Evolutionary conservation across 2,113 vertebrate genomes (phyloP), one percentile per base, ranked within the genome.

Genomic region (Sialia sialis): DNA sequence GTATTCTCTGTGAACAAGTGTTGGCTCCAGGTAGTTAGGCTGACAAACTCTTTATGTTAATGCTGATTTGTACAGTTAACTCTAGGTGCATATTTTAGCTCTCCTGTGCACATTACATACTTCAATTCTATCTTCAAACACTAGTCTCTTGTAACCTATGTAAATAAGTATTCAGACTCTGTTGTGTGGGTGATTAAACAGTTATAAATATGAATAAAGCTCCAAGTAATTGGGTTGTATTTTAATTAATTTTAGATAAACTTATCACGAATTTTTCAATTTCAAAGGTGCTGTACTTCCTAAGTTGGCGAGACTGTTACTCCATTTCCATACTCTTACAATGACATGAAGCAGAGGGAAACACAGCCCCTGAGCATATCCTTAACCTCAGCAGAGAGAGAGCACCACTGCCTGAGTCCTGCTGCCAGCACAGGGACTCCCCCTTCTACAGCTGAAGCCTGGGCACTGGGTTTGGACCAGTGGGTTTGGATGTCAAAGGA

Each of bases 201-300:
- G 56, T 66, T 78, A 91, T 54, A 85, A 95, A 88, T 84, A 90
- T 68, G 70, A 90, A 72, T 83, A 87, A 92, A 96, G 70, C 36
- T 64, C 36, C 72, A 88, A 90, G 74, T 79, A 87, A 94, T 62
- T 87, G 32, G 59, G 46, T 41, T 84, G 73, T 49, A 74, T 81
- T 90, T 90, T 63, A 93, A 90, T 92, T 83, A 69, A 86, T 84
- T 93, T 81, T 81, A 94, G 86, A 77, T 81, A 90, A 90, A 93
- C 87, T 76, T 74, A 90, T 55, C 46, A 76, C 2, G 2, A 49
- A 43, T 55, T 77, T 86, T 92, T 74, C 46, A 30, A 16, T 81
- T 89, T 81, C 51, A 86, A 90, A 92, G 46, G 51, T 88, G 63
- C 9, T 59, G 32, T 22, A 51, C 81, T 84, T 74, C 68, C 16